A percentile compares a stretch with the other conserved stretches of the same genome.
These are phyloP conservation scores for Magallana angulata DNA, from an alignment of 1,140 invertebrate genomes.

Conservation along the genomic window DNA sequence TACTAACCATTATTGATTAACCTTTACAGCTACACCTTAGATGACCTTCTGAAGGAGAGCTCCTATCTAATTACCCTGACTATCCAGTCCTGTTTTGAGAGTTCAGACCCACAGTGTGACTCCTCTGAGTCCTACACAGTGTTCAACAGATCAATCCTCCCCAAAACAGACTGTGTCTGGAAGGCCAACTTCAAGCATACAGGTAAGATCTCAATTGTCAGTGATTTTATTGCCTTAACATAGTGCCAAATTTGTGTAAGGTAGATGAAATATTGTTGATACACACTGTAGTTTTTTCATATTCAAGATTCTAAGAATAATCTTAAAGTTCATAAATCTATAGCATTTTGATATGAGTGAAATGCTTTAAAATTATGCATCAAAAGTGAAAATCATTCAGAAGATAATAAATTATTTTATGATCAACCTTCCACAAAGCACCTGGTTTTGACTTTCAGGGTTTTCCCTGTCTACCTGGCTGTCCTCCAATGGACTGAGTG, in stretches of 20 bases:
- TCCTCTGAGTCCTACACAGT: slow-evolving; percentile 9
- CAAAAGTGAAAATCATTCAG: too few relatives aligned
- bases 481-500: slow-evolving; percentile 19
- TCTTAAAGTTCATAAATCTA: too few relatives aligned
- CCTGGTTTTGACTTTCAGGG: slow-evolving; percentile 7
- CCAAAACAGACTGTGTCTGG: slow-evolving; percentile 37
- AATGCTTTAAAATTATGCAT: too few relatives aligned
- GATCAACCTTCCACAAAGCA: too few relatives aligned
- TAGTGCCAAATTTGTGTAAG: too few relatives aligned
- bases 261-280: too few relatives aligned
- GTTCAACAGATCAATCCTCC: slow-evolving; percentile 30
- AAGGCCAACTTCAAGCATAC: slow-evolving; percentile 19
- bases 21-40: slow-evolving; percentile 49
- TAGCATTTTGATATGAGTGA: too few relatives aligned
- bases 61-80: slow-evolving; percentile 46
- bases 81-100: slow-evolving; percentile 49
- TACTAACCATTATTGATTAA: neutral
- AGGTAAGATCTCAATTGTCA: slow-evolving; percentile 2
- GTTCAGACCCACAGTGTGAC: slow-evolving; percentile 1
- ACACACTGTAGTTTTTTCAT: too few relatives aligned
- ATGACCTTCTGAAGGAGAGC: slow-evolving; percentile 45
- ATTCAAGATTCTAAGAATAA: too few relatives aligned
- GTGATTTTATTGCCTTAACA: neutral
- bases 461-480: slow-evolving; percentile 48
- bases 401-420: too few relatives aligned